Percentiles rank a stretch among this genome's conserved stretches.
These are phyloP conservation scores for Azorinus chamasolen DNA, from an alignment of 2,888 invertebrate species.

Conservation along the genomic window DNA sequence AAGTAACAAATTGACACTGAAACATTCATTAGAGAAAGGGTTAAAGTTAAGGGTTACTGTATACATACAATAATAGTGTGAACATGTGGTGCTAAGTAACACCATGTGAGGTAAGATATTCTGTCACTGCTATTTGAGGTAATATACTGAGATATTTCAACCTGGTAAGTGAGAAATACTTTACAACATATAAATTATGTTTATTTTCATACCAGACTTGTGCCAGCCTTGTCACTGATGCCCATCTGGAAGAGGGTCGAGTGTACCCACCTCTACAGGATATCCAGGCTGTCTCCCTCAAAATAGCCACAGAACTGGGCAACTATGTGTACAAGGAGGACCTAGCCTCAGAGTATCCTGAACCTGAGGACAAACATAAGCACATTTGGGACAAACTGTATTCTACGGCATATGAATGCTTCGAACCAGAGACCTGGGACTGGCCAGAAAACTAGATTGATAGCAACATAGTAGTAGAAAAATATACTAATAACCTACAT, in stretches of 20 bases:
- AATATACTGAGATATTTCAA: too few species aligned
- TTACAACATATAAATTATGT: too few species aligned
- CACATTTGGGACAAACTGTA: slow-evolving; percentile 86
- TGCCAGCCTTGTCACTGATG: slow-evolving; percentile 92
- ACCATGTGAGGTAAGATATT: too few species aligned
- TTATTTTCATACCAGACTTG: slow-evolving; percentile 89
- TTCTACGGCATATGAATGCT: slow-evolving; percentile 86
- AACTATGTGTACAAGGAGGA: slow-evolving; percentile 92
- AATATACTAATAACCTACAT: too few species aligned
- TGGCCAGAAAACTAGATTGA: slow-evolving; percentile 82
- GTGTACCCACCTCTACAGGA: slow-evolving; percentile 95
- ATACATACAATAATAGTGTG: too few species aligned
- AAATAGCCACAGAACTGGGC: slow-evolving; percentile 93
- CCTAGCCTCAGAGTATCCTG: slow-evolving; percentile 87
- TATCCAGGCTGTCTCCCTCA: slow-evolving; percentile 94
- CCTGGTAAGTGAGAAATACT: too few species aligned
- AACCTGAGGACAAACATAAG: slow-evolving; percentile 87
- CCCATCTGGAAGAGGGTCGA: slow-evolving; percentile 93
- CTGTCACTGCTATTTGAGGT: too few species aligned
- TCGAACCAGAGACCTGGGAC: slow-evolving; percentile 87
- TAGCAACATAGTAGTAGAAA: too few species aligned
- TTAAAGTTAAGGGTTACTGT: too few species aligned
- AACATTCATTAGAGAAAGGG: too few species aligned
- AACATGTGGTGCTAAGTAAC: too few species aligned
- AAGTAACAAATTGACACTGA: too few species aligned